Conservation (phyloP, 2,113 vertebrate species). For the Atlantisia rogersi region DNA sequence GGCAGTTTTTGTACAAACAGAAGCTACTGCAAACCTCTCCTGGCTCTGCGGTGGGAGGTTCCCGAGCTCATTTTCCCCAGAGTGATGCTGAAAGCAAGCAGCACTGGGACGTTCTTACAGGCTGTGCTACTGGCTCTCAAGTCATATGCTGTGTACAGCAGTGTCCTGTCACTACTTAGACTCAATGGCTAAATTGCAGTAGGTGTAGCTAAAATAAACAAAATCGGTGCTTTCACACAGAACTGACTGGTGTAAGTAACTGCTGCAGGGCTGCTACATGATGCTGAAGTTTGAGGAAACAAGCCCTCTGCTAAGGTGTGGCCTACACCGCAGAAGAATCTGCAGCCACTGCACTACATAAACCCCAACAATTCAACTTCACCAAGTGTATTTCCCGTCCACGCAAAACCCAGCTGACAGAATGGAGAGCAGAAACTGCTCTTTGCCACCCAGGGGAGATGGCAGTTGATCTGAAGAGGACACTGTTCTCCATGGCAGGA, state of each 20-base stretch:
- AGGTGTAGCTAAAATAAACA: not conserved
- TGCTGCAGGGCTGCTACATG: not conserved
- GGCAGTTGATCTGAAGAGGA: not conserved
- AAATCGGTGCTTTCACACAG: not conserved
- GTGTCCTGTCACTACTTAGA: not conserved
- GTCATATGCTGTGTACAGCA: accelerated
- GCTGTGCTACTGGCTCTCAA: not conserved
- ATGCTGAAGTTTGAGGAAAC: not conserved
- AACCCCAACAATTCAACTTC: not conserved
- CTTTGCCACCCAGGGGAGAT: not conserved
- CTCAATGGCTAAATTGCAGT: not conserved
- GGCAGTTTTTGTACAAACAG: not conserved
- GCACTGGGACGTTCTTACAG: not conserved
- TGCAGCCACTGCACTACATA: not conserved
- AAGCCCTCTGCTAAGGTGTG: not conserved
- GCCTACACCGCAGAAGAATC: not conserved
- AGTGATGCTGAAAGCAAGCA: not conserved
- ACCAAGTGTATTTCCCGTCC: not conserved
- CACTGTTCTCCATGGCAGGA: not conserved
- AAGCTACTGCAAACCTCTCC: not conserved
- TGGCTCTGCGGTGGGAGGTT: not conserved
- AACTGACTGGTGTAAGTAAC: not conserved
- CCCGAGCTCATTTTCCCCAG: not conserved
- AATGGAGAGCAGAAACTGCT: not conserved
- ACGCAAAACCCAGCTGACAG: not conserved